Base-by-base conservation (phyloP, 1,140 invertebrate genomes). In the Musca domestica region DNA sequence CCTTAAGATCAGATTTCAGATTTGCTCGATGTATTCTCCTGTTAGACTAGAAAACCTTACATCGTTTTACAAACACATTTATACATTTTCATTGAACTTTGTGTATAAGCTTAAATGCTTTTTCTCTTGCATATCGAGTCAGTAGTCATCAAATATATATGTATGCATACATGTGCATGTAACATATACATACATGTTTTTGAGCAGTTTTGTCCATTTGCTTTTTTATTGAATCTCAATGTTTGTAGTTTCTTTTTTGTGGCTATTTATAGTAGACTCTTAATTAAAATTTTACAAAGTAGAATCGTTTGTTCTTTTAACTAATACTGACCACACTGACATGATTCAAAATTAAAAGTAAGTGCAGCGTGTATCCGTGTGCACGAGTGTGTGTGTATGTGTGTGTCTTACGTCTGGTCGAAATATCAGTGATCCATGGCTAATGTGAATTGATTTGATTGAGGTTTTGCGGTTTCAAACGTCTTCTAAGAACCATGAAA, bases 281-380 rank as follows among this genome's bases (percentile, higher is more conserved):
- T 56, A 56, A 56, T 56, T 56, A 56, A 56, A 56, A 56, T 56
- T 56, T 27, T 56, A 56, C 52, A 56, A 56, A 23, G 23, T 25
- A 14, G 23, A 15, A 56, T 15, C 25, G 52, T 56, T 27, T 56
- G 52, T 41, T 22, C 22, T 56, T 56, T 56, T 10, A 56, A 56
- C 22, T 56, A 27, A 56, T 14, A 56, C 52, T 56, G 23, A 27
- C 52, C 52, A 56, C 52, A 56, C 52, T 27, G 23, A 56, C 23
- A 56, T 27, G 23, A 25, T 56, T 27, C 12, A 54, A 56, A 56
- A 27, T 56, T 56, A n/a, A 27, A 56, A 15, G 25, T 27, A 56
- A 56, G 34, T 41, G 25, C 23, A 56, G 25, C 7, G 6, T 56
- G 1, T 4, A 27, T 23, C n/a, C 14, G 15, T 25, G 15, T n/a